Evolutionary conservation across 1,140 invertebrate species (phyloP), one percentile per base, ranked within the genome.

Genomic region (Lordiphosa collinella): DNA sequence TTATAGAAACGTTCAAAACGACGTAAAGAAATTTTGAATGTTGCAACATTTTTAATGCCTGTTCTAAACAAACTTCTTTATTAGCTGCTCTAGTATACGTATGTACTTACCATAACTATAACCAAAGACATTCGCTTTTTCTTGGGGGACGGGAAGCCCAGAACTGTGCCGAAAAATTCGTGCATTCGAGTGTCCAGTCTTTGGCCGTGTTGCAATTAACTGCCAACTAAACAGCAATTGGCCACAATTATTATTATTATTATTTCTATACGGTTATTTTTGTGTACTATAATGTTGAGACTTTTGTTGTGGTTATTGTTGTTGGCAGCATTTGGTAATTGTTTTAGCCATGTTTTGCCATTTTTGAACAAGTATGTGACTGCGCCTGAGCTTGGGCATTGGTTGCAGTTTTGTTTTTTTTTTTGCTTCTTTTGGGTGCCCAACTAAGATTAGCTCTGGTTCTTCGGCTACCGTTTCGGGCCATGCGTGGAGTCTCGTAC

Each of bases 191-290:
- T 50, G 36, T 31, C 53, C 37, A 14, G 29, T 48, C 9, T 59
- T 75, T 71, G 67, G 71, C 58, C 67, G 76, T 84, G 76, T 84
- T 76, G 76, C 76, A 82, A 82, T 82, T 82, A 82, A 82, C 76
- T 82, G 67, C 66, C 75, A 82, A 76, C 76, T 82, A 82, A 82
- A 70, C 78, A 82, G 66, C 76, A 82, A 82, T 82, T 82, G 76
- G 76, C 76, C 62, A 82, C 76, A 82, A 82, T 82, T 82, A 82
- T 82, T 84, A 82, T 80, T 80, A 74, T 82, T 82, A 76, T 82
- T 65, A 66, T 82, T 82, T 65, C 71, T 55, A 51, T 68, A 70
- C 71, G 70, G 58, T 54, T 79, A 59, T 57, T 58, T 64, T 53
- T 38, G 51, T 31, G 8, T 46, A 29, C 4, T 18, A 10, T 7